Base-by-base conservation (phyloP, 2,797 vertebrate genomes). In the Pseudochirops cupreus region DNA sequence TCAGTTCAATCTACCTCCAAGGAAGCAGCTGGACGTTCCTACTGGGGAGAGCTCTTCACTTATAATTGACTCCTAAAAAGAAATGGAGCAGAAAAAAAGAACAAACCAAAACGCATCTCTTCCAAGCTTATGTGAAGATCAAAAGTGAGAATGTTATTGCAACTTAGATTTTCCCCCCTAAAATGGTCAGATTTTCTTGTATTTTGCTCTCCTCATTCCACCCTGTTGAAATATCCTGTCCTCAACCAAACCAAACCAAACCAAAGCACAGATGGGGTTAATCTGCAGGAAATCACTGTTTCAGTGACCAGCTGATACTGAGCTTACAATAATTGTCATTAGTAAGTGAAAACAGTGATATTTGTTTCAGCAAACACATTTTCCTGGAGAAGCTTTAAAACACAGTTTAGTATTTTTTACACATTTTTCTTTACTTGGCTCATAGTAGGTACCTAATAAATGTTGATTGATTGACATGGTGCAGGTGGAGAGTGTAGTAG, bases 51-150 rank as follows among this genome's bases (percentile, higher is more conserved):
- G 18, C 0, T 0, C n/a, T 39, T 95, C 55, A 62, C 82, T 54
- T 90, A 92, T 74, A 53, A 7, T 94, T 95, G 94, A 95, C 96
- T 94, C 96, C 95, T 92, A 89, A 96, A 91, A 93, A 93, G 93
- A 95, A 94, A 97, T 0, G n/a, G 90, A 92, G 9, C 50, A 54
- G 39, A 74, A 39, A 4, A 90, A 18, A n/a, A 62, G 56, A 39
- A 14, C 29, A 4, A 0, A 33, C 0, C 33, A 24, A 55, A 82
- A 56, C 39, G 39, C 90, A 55, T 5, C 39, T 21, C 29, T 62
- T 57, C 91, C n/a, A 5, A 18, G 52, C 6, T 46, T 93, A 90
- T 39, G 90, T 53, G 95, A 96, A 59, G 50, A 56, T 91, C 59
- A 94, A 92, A 91, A 93, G 39, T 59, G 50, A 62, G 55, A 50